A percentile compares a stretch with the other conserved stretches of the same genome.
phyloP scores from a whole-genome alignment of 2,888 invertebrate species.

The Lutraria lutraria region DNA sequence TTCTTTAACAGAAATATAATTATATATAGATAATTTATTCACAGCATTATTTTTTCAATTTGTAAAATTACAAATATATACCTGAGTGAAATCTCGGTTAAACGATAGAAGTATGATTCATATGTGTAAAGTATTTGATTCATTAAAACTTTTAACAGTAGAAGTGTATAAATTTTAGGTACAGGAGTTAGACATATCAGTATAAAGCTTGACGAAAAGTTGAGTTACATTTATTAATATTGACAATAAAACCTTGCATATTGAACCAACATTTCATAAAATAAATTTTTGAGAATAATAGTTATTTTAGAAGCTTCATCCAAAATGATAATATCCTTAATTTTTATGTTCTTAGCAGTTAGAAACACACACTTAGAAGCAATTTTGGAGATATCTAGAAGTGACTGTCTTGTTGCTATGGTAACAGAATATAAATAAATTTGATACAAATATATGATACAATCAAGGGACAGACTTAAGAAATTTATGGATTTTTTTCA shows the following conservation, averaged over 20 bases:
- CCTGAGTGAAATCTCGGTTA: not conserved
- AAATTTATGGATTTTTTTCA: too few species aligned
- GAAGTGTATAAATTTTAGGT: not conserved
- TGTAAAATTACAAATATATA: not conserved
- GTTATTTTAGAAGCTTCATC: not conserved
- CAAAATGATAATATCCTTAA: not conserved
- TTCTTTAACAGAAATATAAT: not conserved
- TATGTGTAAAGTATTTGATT: not conserved
- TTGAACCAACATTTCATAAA: not conserved
- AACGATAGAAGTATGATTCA: too few species aligned
- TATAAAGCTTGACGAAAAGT: not conserved
- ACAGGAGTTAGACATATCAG: not conserved
- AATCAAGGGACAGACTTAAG: not conserved
- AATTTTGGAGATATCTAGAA: slow-evolving; percentile 62
- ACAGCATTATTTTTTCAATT: not conserved
- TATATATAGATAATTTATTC: not conserved
- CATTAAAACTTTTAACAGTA: not conserved
- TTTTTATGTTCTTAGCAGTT: not conserved
- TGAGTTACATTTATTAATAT: not conserved
- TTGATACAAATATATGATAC: not conserved
- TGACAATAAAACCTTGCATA: not conserved
- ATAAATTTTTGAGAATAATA: not conserved
- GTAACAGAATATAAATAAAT: slow-evolving; percentile 37
- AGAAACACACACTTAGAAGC: slow-evolving; percentile 30
- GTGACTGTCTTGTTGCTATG: slow-evolving; percentile 47